Evolutionary conservation across 2,888 invertebrate species (phyloP).

Genomic region (Dynastes grantii): DNA sequence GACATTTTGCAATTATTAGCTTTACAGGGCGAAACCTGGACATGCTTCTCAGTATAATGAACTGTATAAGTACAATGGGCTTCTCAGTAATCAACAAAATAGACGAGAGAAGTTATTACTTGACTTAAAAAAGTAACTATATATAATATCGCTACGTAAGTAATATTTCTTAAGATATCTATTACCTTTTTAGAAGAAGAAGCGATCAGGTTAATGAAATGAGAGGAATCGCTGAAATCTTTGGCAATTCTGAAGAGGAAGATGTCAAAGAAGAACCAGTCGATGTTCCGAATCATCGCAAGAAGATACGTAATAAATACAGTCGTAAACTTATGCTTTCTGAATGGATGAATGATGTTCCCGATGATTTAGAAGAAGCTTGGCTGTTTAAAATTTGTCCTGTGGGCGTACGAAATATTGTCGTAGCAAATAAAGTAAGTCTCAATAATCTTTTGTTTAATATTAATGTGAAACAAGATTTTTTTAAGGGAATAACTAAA

Average conservation of each 20-base stretch:
- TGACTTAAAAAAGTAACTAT: slow-evolving; percentile 72
- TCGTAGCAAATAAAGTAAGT: slow-evolving; percentile 80
- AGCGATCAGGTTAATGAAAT: slow-evolving; percentile 71
- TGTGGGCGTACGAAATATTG: slow-evolving; percentile 85
- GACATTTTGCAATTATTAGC: background rate
- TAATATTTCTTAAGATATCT: background rate
- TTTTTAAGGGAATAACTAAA: slow-evolving; percentile 44
- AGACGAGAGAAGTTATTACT: slow-evolving; percentile 74
- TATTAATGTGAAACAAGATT: background rate
- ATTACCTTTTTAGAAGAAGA: slow-evolving; percentile 70
- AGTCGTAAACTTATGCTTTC: slow-evolving; percentile 85
- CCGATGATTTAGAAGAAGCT: slow-evolving; percentile 80
- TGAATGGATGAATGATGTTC: slow-evolving; percentile 94
- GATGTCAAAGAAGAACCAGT: slow-evolving; percentile 60
- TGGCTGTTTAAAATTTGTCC: slow-evolving; percentile 89
- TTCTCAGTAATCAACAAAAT: slow-evolving; percentile 62
- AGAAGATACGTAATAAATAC: slow-evolving; percentile 61
- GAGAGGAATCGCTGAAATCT: slow-evolving; percentile 73
- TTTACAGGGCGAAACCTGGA: background rate
- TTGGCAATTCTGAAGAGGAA: slow-evolving; percentile 60
- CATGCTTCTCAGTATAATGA: slow-evolving; percentile 8
- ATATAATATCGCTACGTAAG: too few species aligned
- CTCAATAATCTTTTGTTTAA: background rate
- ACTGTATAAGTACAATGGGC: slow-evolving; percentile 53
- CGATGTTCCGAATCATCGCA: slow-evolving; percentile 62